These are phyloP conservation scores for Panthera leo DNA, from an alignment of 2,113 vertebrate genomes.

Conservation along the genomic window DNA sequence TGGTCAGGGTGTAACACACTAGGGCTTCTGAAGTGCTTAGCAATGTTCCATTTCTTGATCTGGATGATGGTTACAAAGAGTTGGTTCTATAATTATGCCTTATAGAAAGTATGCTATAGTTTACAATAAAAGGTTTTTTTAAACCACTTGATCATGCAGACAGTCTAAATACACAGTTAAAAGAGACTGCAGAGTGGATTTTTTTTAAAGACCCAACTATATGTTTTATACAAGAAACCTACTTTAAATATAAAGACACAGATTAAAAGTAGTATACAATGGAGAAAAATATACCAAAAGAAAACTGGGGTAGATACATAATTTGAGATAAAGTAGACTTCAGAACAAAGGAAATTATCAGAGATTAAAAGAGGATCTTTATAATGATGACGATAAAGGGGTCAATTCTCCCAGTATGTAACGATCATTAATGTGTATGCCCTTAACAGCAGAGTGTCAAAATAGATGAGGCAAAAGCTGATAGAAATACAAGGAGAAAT, in stretches of 20 bases:
- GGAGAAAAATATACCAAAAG: neutral
- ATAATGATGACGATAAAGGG: neutral
- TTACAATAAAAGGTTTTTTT: neutral
- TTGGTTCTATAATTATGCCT: neutral
- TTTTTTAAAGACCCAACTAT: neutral
- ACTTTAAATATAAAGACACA: neutral
- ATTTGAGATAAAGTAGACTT: neutral
- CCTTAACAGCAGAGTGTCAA: neutral
- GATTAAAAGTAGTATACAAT: neutral
- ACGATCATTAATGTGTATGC: neutral
- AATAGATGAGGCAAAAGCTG: neutral
- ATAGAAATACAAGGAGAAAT: neutral
- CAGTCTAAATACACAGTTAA: neutral
- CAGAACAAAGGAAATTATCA: neutral
- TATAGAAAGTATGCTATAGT: neutral
- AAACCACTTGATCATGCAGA: neutral
- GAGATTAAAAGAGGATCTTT: neutral
- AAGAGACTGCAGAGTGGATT: neutral
- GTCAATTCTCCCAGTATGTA: neutral
- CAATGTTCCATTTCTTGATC: neutral
- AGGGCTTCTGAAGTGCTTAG: neutral
- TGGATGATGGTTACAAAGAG: neutral
- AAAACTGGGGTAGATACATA: neutral
- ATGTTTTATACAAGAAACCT: neutral
- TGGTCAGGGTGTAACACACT: neutral